These are phyloP conservation scores for Tragopan temminckii DNA, from an alignment of 2,797 vertebrate genomes.

Conservation along the genomic window DNA sequence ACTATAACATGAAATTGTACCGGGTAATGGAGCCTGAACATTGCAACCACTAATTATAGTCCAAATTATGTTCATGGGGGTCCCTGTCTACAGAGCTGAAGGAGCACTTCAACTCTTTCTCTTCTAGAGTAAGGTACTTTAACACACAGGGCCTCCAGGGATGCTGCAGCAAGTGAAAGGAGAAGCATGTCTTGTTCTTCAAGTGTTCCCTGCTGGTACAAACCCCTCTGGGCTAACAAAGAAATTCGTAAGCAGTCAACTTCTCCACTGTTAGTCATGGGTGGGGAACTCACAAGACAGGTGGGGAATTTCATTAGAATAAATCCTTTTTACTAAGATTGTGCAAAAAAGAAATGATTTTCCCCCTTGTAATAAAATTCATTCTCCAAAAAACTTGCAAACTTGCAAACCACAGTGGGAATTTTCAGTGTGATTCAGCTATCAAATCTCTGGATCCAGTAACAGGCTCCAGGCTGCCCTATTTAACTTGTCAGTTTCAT, in stretches of 20 bases:
- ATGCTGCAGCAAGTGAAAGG: not conserved
- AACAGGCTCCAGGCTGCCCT: not conserved
- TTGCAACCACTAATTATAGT: conserved; percentile 24
- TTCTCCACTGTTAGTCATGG: not conserved
- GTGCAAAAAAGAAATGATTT: not conserved
- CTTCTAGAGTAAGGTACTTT: not conserved
- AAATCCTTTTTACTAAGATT: conserved; percentile 16
- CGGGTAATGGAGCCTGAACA: not conserved
- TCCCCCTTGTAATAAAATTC: not conserved
- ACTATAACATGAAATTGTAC: not conserved
- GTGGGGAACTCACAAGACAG: not conserved
- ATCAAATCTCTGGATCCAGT: not conserved
- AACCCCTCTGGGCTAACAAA: not conserved
- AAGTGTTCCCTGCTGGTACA: not conserved
- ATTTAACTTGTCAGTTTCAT: not conserved
- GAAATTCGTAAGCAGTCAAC: not conserved
- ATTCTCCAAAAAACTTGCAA: not conserved
- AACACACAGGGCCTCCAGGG: not conserved
- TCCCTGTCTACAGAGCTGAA: conserved; percentile 11
- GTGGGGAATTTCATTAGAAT: not conserved
- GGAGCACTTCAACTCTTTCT: not conserved
- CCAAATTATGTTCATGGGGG: conserved; percentile 9
- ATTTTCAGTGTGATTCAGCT: not conserved
- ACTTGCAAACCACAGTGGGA: not conserved
- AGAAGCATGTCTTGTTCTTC: not conserved